These are phyloP conservation scores for Stenurella melanura DNA, from an alignment of 2,888 invertebrate species.

Conservation along the genomic window DNA sequence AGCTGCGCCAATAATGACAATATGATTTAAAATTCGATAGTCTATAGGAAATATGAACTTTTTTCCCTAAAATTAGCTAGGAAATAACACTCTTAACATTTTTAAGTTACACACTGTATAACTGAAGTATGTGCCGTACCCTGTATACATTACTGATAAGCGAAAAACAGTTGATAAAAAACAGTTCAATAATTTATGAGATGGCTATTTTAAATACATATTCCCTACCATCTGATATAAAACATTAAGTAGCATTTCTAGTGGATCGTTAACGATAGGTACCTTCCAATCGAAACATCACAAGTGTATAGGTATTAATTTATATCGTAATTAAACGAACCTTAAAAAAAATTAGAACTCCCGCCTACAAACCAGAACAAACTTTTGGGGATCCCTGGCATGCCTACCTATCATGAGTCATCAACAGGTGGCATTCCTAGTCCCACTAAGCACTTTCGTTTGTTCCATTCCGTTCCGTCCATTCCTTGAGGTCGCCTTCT, in stretches of 20 bases:
- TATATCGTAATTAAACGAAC: background rate
- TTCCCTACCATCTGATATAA: background rate
- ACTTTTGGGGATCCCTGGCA: slow-evolving; percentile 26
- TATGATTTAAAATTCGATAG: too few species aligned
- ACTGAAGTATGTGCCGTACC: too few species aligned
- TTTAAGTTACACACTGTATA: too few species aligned
- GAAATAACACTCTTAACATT: too few species aligned
- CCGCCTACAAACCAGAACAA: background rate
- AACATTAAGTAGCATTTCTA: background rate
- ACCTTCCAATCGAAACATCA: background rate
- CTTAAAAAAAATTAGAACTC: background rate
- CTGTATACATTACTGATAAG: too few species aligned
- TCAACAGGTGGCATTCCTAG: slow-evolving; percentile 43
- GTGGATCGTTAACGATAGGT: background rate
- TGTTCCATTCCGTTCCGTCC: background rate
- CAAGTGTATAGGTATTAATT: background rate
- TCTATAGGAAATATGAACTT: too few species aligned
- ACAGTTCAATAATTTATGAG: too few species aligned
- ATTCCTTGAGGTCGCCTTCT: slow-evolving; percentile 20
- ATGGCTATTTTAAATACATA: too few species aligned
- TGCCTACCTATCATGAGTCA: slow-evolving; percentile 10
- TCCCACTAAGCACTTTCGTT: slow-evolving; percentile 18
- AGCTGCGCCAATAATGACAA: too few species aligned
- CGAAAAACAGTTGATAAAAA: too few species aligned
- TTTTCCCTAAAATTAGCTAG: too few species aligned